phyloP scores from a whole-genome alignment of 2,113 vertebrate genomes.

The Chloroceryle aenea region DNA sequence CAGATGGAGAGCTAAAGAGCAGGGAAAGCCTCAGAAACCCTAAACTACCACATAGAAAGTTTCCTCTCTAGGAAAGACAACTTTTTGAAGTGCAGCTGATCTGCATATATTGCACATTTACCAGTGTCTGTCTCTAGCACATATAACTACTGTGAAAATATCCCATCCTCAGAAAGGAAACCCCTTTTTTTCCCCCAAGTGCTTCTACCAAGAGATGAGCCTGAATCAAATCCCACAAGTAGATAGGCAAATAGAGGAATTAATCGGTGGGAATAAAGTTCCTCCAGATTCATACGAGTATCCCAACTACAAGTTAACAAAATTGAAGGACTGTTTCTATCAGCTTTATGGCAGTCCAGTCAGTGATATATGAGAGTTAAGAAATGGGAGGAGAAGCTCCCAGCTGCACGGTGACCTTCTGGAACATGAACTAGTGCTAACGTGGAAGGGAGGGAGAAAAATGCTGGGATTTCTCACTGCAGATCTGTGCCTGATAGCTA shows the following conservation, averaged over 20 bases:
- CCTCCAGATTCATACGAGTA: not conserved
- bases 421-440: not conserved
- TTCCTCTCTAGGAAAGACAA: not conserved
- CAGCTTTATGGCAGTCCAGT: not conserved
- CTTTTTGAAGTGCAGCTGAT: not conserved
- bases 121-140: not conserved
- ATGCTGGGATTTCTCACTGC: not conserved
- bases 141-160: not conserved
- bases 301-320: not conserved
- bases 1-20: not conserved
- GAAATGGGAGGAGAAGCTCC: not conserved
- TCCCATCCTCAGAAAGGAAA: not conserved
- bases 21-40: not conserved
- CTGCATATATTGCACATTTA: not conserved
- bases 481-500: not conserved
- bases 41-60: not conserved
- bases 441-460: not conserved
- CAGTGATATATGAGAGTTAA: not conserved
- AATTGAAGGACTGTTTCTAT: not conserved
- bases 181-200: fast-evolving
- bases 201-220: not conserved
- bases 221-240: not conserved
- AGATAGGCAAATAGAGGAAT: not conserved
- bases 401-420: fast-evolving
- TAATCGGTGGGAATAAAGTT: not conserved